Conservation (phyloP, 1,140 invertebrate species). For the Drosophila erecta region DNA sequence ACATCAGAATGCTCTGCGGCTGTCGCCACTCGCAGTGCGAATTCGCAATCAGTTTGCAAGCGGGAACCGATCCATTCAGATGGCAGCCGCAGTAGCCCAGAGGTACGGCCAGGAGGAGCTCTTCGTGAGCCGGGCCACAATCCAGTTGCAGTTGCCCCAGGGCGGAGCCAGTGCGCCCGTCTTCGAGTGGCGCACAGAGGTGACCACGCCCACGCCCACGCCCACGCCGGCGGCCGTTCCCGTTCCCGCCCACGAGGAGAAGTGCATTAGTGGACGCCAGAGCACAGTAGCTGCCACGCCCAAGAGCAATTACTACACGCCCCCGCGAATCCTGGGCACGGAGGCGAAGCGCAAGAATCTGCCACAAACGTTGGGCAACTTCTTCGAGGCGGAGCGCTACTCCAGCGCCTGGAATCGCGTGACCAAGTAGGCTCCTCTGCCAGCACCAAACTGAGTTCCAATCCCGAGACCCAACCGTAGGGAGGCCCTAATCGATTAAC, state of each 20-base stretch:
- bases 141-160: slow-evolving; percentile 50
- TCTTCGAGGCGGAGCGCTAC: slow-evolving; percentile 62
- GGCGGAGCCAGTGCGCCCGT: slow-evolving; percentile 10
- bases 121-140: slow-evolving; percentile 58
- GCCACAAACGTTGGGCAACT: slow-evolving; percentile 59
- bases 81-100: slow-evolving; percentile 56
- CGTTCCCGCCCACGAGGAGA: slow-evolving; percentile 3
- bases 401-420: slow-evolving; percentile 72
- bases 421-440: slow-evolving; percentile 46
- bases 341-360: slow-evolving; percentile 61
- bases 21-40: slow-evolving; percentile 40
- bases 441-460: no score
- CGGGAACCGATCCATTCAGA: slow-evolving; percentile 64
- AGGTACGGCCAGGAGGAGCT: slow-evolving; percentile 49
- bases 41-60: slow-evolving; percentile 63
- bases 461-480: slow-evolving; percentile 3
- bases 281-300: slow-evolving; percentile 38
- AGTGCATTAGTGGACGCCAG: slow-evolving; percentile 10
- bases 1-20: slow-evolving; percentile 39
- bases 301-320: slow-evolving; percentile 40
- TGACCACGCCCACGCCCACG: slow-evolving; percentile 31
- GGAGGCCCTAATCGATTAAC: slow-evolving; percentile 55
- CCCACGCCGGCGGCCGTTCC: neutral
- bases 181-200: slow-evolving; percentile 73
- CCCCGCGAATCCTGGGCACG: slow-evolving; percentile 58